phyloP scores from a whole-genome alignment of 2,113 vertebrate species.

The Circaetus gallicus region DNA sequence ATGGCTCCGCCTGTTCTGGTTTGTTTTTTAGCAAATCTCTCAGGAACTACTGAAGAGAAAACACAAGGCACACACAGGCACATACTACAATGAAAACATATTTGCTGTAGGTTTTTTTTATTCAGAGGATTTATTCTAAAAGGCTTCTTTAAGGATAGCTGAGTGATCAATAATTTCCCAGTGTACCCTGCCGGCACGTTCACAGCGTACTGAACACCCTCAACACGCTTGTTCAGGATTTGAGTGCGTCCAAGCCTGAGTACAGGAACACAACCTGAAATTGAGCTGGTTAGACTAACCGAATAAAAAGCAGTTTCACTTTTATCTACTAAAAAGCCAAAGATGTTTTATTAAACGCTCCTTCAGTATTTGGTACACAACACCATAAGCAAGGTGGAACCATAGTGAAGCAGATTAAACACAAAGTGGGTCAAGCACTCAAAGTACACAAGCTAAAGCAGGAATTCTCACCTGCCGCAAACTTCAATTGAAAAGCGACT shows the following conservation, averaged over 20 bases:
- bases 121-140: background rate
- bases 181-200: rapidly evolving
- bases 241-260: rapidly evolving
- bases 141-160: background rate
- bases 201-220: rapidly evolving
- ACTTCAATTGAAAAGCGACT: background rate
- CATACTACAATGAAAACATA: rapidly evolving
- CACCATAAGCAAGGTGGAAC: background rate
- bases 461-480: background rate
- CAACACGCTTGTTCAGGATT: background rate
- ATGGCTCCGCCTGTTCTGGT: background rate
- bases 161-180: background rate
- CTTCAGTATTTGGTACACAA: rapidly evolving
- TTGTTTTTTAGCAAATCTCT: background rate
- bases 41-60: background rate
- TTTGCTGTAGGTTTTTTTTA: background rate
- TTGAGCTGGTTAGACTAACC: rapidly evolving
- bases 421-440: background rate
- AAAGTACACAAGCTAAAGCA: background rate
- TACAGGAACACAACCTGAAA: too few relatives aligned
- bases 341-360: background rate
- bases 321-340: background rate
- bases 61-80: background rate
- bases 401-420: background rate
- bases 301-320: background rate